These are phyloP conservation scores for Trachelus troglodyta DNA, from an alignment of 2,888 invertebrate genomes.

Conservation along the genomic window DNA sequence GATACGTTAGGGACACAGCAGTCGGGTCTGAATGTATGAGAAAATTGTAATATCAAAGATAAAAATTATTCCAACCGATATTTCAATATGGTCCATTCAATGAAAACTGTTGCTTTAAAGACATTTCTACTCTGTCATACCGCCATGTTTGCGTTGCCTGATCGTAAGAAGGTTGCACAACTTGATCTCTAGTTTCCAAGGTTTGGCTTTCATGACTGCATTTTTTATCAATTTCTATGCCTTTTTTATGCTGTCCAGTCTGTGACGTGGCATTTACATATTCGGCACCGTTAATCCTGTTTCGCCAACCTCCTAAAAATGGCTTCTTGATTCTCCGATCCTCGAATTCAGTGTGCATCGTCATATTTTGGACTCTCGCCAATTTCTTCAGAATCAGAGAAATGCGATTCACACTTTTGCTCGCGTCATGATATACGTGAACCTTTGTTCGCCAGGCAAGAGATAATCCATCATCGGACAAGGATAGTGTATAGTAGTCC, in stretches of 20 bases:
- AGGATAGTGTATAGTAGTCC: not conserved
- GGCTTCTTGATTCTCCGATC: constrained; percentile 76
- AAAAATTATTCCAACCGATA: not conserved
- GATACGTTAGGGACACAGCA: constrained; percentile 73
- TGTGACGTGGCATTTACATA: constrained; percentile 88
- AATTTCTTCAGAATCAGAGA: not conserved
- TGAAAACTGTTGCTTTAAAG: not conserved
- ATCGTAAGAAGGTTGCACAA: constrained; percentile 68
- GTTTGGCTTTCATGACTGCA: constrained; percentile 77
- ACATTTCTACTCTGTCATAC: constrained; percentile 30
- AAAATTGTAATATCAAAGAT: not conserved
- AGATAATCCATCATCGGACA: not conserved
- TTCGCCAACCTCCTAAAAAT: constrained; percentile 83
- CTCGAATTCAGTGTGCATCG: constrained; percentile 66
- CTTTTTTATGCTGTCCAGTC: constrained; percentile 75
- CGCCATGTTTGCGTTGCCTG: constrained; percentile 74
- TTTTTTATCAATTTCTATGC: constrained; percentile 68
- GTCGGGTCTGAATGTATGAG: constrained; percentile 59
- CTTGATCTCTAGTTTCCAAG: constrained; percentile 68
- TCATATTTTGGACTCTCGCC: not conserved
- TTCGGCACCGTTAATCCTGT: constrained; percentile 76
- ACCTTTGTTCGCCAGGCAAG: not conserved
- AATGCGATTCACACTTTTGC: not conserved
- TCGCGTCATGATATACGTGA: not conserved
- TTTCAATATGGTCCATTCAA: not conserved